These are phyloP conservation scores for Cecidostiba fungosa DNA, from an alignment of 2,888 invertebrate genomes.

Conservation along the genomic window DNA sequence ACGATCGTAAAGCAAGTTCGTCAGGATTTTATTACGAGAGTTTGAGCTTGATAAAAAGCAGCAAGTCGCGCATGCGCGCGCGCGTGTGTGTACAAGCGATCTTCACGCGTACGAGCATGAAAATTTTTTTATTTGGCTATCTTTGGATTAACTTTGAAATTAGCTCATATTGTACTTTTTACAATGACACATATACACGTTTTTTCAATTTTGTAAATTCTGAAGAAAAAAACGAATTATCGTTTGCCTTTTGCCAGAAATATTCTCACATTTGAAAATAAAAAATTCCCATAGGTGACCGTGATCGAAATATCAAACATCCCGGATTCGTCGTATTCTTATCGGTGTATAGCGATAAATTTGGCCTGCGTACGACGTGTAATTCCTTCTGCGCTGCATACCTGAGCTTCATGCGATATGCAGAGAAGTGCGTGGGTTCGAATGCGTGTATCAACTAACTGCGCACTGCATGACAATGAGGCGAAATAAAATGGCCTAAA, in stretches of 20 bases:
- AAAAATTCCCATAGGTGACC: not conserved
- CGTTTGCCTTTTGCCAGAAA: not conserved
- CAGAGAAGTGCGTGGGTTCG: slow-evolving; percentile 45
- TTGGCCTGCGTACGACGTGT: slow-evolving; percentile 1
- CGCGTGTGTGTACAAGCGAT: not conserved
- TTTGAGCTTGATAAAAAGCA: slow-evolving; percentile 23
- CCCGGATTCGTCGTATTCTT: not conserved
- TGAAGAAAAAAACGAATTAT: not conserved
- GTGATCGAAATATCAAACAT: slow-evolving; percentile 15
- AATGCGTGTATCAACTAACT: slow-evolving; percentile 30
- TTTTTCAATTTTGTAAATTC: no score
- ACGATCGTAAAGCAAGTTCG: slow-evolving; percentile 43
- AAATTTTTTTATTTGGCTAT: slow-evolving; percentile 4
- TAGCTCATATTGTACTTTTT: not conserved
- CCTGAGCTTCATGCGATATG: slow-evolving; percentile 45
- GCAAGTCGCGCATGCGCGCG: no score
- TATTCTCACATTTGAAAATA: not conserved
- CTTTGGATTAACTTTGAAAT: not conserved
- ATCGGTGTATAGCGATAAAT: slow-evolving; percentile 31
- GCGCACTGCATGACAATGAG: slow-evolving; percentile 54
- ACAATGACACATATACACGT: no score
- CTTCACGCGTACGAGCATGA: not conserved
- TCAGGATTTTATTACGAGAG: slow-evolving; percentile 37
- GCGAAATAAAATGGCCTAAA: slow-evolving; percentile 22
- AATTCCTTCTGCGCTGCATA: slow-evolving; percentile 46